Evolutionary conservation across 1,140 invertebrate species (phyloP).

Genomic region (Hermatobates lingyangjiaoensis): DNA sequence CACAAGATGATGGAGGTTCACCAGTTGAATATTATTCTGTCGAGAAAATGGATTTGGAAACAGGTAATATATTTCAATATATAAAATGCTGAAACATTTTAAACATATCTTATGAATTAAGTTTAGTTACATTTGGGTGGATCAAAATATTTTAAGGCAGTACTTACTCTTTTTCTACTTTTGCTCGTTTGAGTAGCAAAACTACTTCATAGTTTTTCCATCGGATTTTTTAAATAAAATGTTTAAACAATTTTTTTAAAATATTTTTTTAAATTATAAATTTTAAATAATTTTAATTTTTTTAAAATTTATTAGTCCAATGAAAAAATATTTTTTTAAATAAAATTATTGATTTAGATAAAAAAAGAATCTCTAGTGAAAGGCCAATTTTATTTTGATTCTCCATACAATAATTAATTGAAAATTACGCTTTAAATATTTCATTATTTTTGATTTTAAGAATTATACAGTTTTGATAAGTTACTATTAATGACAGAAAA

Average conservation of each 20-base stretch:
- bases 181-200: no score
- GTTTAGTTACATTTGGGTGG: background rate
- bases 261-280: no score
- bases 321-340: background rate
- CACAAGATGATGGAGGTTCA: constrained; percentile 73
- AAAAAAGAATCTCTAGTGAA: no score
- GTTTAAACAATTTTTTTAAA: no score
- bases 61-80: constrained; percentile 25
- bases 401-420: no score
- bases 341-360: background rate
- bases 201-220: no score
- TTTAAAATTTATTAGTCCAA: background rate
- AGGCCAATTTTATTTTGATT: background rate
- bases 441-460: background rate
- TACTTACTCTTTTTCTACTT: no score
- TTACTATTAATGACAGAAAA: background rate
- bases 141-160: no score
- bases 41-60: constrained; percentile 74
- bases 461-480: background rate
- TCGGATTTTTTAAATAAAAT: no score
- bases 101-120: background rate
- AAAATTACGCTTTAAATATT: no score
- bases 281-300: no score
- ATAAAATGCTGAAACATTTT: background rate
- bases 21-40: constrained; percentile 82